A percentile compares a stretch with the other conserved stretches of the same genome.
These are phyloP conservation scores for Lampris megalopsis DNA, from an alignment of 2,113 vertebrate genomes.

Conservation along the genomic window DNA sequence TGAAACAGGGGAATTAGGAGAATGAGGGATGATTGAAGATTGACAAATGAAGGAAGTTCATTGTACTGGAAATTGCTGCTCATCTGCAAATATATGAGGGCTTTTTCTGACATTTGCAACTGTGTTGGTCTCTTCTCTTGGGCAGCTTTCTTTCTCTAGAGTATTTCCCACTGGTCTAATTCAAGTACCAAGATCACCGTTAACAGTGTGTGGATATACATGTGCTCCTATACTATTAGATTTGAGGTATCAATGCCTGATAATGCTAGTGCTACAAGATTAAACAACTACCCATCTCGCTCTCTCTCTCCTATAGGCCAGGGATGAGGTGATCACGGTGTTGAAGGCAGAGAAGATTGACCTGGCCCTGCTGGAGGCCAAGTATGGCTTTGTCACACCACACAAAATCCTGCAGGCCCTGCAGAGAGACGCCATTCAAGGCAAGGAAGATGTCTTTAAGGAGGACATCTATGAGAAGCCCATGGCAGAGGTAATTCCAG, in stretches of 20 bases:
- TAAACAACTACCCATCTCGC: not conserved
- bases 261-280: not conserved
- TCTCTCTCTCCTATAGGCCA: conserved; percentile 82
- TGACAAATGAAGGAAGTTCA: not conserved
- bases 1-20: no score
- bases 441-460: conserved; percentile 84
- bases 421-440: conserved; percentile 93
- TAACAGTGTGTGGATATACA: no score
- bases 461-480: conserved; percentile 95
- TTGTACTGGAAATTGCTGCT: no score
- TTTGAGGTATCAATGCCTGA: not conserved
- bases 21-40: not conserved
- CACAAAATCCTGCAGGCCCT: conserved; percentile 93
- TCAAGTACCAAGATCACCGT: no score
- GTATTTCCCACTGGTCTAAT: no score
- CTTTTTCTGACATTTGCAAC: no score
- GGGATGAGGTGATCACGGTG: conserved; percentile 96
- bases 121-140: no score
- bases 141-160: no score
- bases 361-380: conserved; percentile 92
- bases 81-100: no score
- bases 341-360: conserved; percentile 96
- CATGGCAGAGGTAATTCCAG: conserved; percentile 90
- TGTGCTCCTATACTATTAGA: not conserved
- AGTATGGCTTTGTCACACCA: conserved; percentile 94